These are phyloP conservation scores for Vanessa tameamea DNA, from an alignment of 1,140 invertebrate species.

Conservation along the genomic window DNA sequence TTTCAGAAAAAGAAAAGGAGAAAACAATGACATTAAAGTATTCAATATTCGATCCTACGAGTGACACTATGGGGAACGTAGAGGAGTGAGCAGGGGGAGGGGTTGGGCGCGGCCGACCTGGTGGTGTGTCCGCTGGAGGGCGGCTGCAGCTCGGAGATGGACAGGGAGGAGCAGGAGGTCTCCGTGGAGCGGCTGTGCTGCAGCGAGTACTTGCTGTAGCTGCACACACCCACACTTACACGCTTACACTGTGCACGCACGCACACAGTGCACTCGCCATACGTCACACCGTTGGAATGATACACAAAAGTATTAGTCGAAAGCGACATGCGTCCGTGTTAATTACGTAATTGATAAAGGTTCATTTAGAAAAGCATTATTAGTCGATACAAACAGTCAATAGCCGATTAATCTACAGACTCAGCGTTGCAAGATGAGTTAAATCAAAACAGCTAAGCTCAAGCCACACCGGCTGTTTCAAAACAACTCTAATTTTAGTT, in stretches of 20 bases:
- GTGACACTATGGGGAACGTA: too few species aligned
- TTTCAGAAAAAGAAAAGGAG: too few species aligned
- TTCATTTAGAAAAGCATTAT: background rate
- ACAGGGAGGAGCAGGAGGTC: conserved; percentile 67
- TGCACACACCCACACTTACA: conserved; percentile 47
- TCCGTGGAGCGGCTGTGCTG: conserved; percentile 75
- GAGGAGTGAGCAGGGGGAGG: background rate
- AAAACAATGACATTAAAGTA: too few species aligned
- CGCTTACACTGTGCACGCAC: conserved; percentile 12
- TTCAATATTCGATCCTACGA: too few species aligned
- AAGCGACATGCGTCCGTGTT: background rate
- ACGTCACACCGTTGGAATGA: background rate
- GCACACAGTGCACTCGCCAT: conserved; percentile 8
- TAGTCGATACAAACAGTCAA: background rate
- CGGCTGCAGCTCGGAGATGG: conserved; percentile 65
- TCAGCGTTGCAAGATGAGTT: conserved; percentile 7
- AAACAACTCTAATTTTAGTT: too few species aligned
- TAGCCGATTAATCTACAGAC: background rate
- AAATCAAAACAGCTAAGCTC: background rate
- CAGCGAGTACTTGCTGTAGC: conserved; percentile 76
- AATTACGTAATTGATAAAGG: background rate
- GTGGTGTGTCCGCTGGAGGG: conserved; percentile 63
- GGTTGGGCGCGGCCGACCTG: conserved; percentile 51
- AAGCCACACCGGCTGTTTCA: background rate
- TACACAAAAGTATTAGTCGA: conserved; percentile 4